phyloP scores from a whole-genome alignment of 2,888 invertebrate genomes.

The Pandemis cinnamomeana region DNA sequence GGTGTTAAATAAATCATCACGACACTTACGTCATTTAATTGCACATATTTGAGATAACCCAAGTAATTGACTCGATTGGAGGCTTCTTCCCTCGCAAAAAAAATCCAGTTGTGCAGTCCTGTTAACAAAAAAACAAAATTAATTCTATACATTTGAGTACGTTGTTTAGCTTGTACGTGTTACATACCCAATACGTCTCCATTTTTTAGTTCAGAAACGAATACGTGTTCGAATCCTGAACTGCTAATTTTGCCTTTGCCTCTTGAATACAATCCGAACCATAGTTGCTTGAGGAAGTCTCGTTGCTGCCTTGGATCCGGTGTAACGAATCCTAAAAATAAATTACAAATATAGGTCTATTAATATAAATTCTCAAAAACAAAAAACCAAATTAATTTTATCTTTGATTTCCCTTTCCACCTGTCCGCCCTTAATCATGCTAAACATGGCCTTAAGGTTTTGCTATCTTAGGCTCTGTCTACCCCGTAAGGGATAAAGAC shows the following conservation, averaged over 20 bases:
- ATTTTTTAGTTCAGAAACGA: constrained; percentile 93
- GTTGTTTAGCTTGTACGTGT: background rate
- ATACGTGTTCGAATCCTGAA: constrained; percentile 96
- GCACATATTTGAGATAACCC: constrained; percentile 89
- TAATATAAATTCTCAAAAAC: background rate
- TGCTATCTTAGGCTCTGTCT: too few species aligned
- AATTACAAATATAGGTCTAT: background rate
- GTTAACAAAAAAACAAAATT: constrained; percentile 40
- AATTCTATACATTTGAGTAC: background rate
- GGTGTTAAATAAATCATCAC: too few species aligned
- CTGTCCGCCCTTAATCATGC: too few species aligned
- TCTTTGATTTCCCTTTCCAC: too few species aligned
- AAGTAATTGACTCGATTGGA: constrained; percentile 89
- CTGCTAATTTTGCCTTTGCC: constrained; percentile 92
- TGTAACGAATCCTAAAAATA: constrained; percentile 83
- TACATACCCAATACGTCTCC: constrained; percentile 86
- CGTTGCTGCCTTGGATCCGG: constrained; percentile 88
- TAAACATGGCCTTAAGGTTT: too few species aligned
- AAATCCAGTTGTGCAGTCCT: constrained; percentile 97
- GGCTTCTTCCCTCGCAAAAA: constrained; percentile 90
- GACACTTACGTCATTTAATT: constrained; percentile 88
- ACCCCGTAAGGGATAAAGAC: too few species aligned
- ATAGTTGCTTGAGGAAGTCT: constrained; percentile 88
- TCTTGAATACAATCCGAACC: constrained; percentile 93
- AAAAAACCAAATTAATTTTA: too few species aligned